phyloP scores from a whole-genome alignment of 1,140 invertebrate species.

The Saccostrea cuccullata region DNA sequence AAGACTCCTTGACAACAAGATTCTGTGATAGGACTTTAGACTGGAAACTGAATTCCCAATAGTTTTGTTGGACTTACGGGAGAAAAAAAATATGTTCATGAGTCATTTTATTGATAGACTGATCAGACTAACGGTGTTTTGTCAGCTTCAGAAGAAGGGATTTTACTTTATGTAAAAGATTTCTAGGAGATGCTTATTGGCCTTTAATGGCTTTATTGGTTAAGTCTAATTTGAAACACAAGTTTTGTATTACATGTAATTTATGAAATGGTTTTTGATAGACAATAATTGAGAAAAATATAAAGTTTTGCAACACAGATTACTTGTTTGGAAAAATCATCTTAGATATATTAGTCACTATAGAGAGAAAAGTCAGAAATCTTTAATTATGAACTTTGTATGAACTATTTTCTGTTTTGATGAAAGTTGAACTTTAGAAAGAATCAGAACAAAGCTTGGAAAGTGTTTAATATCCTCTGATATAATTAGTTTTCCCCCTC shows the following conservation, averaged over 20 bases:
- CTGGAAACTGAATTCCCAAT: neutral
- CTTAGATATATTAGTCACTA: too few species aligned
- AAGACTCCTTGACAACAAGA: conserved; percentile 29
- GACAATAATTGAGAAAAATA: too few species aligned
- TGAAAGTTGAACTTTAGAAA: neutral
- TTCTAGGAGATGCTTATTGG: neutral
- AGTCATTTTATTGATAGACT: conserved; percentile 29
- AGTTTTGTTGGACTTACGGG: neutral
- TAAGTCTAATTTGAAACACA: neutral
- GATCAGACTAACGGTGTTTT: neutral
- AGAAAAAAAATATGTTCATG: neutral
- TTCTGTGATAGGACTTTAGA: neutral
- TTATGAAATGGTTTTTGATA: neutral
- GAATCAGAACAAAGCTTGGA: neutral
- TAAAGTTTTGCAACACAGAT: too few species aligned
- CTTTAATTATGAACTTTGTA: too few species aligned
- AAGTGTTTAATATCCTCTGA: conserved; percentile 10
- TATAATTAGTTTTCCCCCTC: conserved; percentile 32
- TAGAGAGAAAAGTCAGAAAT: too few species aligned
- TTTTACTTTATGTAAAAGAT: neutral
- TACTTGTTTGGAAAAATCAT: too few species aligned
- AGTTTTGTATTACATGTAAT: neutral
- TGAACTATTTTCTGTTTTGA: conserved; percentile 2
- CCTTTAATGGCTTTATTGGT: neutral
- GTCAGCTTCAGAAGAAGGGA: neutral